phyloP scores from a whole-genome alignment of 2,888 invertebrate species.

The Lamproptera curius region DNA sequence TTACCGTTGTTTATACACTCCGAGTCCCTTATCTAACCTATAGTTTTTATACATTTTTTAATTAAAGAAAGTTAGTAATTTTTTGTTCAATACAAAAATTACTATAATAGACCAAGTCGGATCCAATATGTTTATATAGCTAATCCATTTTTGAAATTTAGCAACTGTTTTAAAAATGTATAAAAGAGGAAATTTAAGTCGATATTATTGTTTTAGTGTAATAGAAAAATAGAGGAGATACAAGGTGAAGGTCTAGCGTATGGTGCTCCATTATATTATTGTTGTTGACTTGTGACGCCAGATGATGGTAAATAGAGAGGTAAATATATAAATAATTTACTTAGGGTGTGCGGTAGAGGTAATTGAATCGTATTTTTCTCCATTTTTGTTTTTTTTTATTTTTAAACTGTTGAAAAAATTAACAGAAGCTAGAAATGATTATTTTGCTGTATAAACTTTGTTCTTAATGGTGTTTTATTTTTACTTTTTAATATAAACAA shows the following conservation, averaged over 20 bases:
- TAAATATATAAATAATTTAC: neutral
- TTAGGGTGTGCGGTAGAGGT: neutral
- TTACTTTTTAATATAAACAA: neutral
- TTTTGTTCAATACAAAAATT: neutral
- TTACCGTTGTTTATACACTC: neutral
- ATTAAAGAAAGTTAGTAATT: neutral
- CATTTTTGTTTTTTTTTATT: neutral
- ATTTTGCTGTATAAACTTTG: no score
- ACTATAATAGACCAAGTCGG: neutral
- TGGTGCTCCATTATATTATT: slow-evolving; percentile 8
- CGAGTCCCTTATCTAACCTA: neutral
- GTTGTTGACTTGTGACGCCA: slow-evolving; percentile 3
- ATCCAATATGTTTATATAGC: neutral
- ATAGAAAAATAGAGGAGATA: neutral
- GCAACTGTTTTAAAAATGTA: neutral
- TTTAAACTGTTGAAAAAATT: neutral
- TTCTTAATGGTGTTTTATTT: neutral
- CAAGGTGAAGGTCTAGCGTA: neutral
- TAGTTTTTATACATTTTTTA: neutral
- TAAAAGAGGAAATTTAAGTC: neutral
- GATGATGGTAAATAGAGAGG: neutral
- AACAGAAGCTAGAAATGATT: neutral
- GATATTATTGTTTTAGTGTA: neutral
- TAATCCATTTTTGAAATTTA: neutral
- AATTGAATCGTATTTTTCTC: neutral